Evolutionary conservation across 1,140 invertebrate genomes (phyloP), one percentile per base, ranked within the genome.

Genomic region (Wiebesia pumilae): DNA sequence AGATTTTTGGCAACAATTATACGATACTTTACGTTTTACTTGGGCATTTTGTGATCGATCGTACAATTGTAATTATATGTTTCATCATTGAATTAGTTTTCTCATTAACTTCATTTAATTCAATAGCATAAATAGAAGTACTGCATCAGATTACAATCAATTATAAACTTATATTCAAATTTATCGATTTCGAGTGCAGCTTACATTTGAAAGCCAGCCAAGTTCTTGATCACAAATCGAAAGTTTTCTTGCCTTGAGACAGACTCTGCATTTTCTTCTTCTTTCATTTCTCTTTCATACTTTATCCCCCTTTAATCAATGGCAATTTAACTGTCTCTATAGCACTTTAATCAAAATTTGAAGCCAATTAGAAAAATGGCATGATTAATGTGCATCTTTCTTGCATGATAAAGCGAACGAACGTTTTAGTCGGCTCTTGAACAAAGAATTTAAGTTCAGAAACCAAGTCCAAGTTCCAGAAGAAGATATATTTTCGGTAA

Each of bases 321-420:
- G 6, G 58, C 21, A 81, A 65, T 81, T 43, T 35, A 81, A 81
- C 79, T 40, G 58, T 40, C 79, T 81, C 58, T 33, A 81, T 65
- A 40, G 79, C 30, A 33, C 58, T 81, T 81, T 81, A 81, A 81
- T 81, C 79, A 81, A 81, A 81, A 81, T 81, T 81, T 27, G 58
- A 81, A 65, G 33, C 35, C 79, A 81, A 67, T 81, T 81, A 81
- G 79, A 81, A 81, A 58, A 81, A 81, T 81, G 54, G 35, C 54
- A 43, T 81, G 79, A 81, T 81, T 65, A 81, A 81, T 81, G 58
- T 58, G 35, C 58, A 33, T 81, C 38, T 79, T 35, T 51, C 40
- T 77, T 35, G n/a, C 47, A 40, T 73, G 69, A 73, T 21, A 51
- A 51, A 30, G 40, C n/a, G 40, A 16, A 4, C 3, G 30, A 58